Evolutionary conservation across 2,888 invertebrate species (phyloP).

Genomic region (Patella caerulea): DNA sequence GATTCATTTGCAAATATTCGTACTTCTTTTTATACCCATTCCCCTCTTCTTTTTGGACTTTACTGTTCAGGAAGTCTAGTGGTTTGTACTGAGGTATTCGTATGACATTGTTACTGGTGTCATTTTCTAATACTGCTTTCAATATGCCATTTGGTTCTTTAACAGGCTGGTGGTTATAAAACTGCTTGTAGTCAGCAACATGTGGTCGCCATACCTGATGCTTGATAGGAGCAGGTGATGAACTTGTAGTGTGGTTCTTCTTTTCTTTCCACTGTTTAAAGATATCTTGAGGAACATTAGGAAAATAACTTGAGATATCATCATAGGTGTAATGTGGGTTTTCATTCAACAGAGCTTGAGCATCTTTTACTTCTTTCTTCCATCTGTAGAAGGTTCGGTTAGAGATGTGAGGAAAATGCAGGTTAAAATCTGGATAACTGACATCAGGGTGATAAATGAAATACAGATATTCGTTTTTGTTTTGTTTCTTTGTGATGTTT

Average conservation of each 20-base stretch:
- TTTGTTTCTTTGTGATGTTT: background rate
- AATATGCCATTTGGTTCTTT: background rate
- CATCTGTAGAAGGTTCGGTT: conserved; percentile 25
- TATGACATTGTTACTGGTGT: background rate
- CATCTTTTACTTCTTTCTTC: conserved; percentile 21
- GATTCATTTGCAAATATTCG: conserved; percentile 35
- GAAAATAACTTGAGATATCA: conserved; percentile 22
- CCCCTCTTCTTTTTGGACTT: background rate
- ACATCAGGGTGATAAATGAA: conserved; percentile 24
- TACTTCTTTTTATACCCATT: conserved; percentile 27
- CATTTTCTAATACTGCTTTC: conserved; percentile 10
- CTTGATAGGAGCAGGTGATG: background rate
- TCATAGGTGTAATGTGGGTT: conserved; percentile 22
- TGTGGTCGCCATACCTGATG: conserved; percentile 5
- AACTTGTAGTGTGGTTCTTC: conserved; percentile 17
- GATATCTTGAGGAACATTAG: conserved; percentile 31
- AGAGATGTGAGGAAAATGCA: conserved; percentile 22
- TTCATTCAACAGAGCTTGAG: conserved; percentile 12
- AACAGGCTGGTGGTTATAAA: too few relatives aligned
- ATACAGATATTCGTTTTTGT: conserved; percentile 21
- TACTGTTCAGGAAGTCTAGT: background rate
- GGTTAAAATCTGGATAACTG: conserved; percentile 19
- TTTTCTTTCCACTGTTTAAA: conserved; percentile 27
- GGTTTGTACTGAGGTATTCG: conserved; percentile 7
- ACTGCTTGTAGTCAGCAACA: background rate